Percentiles rank a stretch among this genome's conserved stretches.
These are phyloP conservation scores for Phyllotreta striolata DNA, from an alignment of 2,888 invertebrate genomes.

Conservation along the genomic window DNA sequence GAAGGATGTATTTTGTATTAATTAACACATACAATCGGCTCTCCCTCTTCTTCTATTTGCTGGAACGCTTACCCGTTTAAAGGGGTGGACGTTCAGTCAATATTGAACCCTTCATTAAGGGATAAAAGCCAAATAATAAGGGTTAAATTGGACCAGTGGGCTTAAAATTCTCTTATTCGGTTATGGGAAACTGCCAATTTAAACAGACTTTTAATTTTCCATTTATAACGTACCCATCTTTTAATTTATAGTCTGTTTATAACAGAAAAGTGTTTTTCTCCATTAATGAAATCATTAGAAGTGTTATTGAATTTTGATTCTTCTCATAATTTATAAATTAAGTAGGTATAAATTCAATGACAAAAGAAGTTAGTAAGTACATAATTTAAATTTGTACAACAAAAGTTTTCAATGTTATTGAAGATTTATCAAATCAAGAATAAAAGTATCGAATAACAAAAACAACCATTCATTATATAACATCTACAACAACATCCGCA, in stretches of 20 bases:
- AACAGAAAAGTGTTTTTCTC: too few species aligned
- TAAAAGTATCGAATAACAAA: constrained; percentile 15
- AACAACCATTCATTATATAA: constrained; percentile 19
- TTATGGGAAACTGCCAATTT: constrained; percentile 40
- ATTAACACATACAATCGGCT: too few species aligned
- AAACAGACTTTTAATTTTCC: constrained; percentile 36
- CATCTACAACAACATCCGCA: constrained; percentile 23
- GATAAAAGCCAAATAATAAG: constrained; percentile 56
- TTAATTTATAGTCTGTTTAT: too few species aligned
- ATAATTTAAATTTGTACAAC: too few species aligned
- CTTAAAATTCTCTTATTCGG: constrained; percentile 45
- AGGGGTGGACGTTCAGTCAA: constrained; percentile 27
- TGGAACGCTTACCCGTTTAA: constrained; percentile 25
- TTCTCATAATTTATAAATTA: too few species aligned
- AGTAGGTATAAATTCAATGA: too few species aligned
- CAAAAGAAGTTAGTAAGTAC: too few species aligned
- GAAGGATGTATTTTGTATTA: too few species aligned
- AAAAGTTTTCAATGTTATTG: too few species aligned
- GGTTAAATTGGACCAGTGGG: constrained; percentile 57
- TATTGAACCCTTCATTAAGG: constrained; percentile 52
- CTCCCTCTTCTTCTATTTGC: not conserved
- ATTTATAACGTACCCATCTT: not conserved
- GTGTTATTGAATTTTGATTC: too few species aligned
- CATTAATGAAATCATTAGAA: too few species aligned
- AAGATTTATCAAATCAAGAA: too few species aligned